phyloP scores from a whole-genome alignment of 92 coral and sea anemone genomes.

The Actinernus sp. region DNA sequence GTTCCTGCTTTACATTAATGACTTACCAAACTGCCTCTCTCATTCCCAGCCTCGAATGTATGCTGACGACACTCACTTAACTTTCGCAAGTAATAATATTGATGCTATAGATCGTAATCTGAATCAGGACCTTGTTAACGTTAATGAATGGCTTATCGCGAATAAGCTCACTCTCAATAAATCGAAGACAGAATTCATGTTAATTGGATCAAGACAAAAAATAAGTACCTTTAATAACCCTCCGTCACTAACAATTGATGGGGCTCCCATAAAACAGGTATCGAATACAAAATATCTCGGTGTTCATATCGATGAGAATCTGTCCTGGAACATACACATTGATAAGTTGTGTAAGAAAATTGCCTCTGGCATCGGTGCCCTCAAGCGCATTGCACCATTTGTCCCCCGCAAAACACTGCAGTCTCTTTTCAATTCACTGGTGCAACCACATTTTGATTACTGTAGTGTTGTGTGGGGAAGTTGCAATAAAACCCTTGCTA shows the following conservation, averaged over 20 bases:
- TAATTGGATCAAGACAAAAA: conserved; percentile 44
- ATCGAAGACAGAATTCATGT: conserved; percentile 50
- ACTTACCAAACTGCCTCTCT: conserved; percentile 12
- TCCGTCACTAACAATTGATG: conserved; percentile 30
- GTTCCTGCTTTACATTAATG: conserved; percentile 13
- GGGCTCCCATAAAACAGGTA: conserved; percentile 17
- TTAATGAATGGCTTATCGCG: conserved; percentile 23
- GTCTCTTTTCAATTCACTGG: conserved; percentile 8
- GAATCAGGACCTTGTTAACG: conserved; percentile 22
- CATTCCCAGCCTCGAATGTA: conserved; percentile 36
- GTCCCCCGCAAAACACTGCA: conserved; percentile 21
- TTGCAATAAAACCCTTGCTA: conserved; percentile 37
- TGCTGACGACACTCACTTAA: conserved; percentile 39
- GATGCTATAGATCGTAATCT: conserved; percentile 11
- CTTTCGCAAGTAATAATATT: conserved; percentile 22
- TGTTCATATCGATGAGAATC: conserved; percentile 14
- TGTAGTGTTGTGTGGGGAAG: conserved; percentile 50
- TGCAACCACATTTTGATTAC: conserved; percentile 42
- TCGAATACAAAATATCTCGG: conserved; percentile 9
- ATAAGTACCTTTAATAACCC: neutral
- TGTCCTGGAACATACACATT: conserved; percentile 20
- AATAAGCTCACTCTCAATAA: conserved; percentile 28
- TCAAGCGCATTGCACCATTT: conserved; percentile 26
- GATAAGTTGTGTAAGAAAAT: conserved; percentile 7
- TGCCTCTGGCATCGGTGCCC: conserved; percentile 31